Percentiles rank a stretch among this genome's conserved stretches.
These are phyloP conservation scores for Syngnathus acus DNA, from an alignment of 2,797 vertebrate species.

Conservation along the genomic window DNA sequence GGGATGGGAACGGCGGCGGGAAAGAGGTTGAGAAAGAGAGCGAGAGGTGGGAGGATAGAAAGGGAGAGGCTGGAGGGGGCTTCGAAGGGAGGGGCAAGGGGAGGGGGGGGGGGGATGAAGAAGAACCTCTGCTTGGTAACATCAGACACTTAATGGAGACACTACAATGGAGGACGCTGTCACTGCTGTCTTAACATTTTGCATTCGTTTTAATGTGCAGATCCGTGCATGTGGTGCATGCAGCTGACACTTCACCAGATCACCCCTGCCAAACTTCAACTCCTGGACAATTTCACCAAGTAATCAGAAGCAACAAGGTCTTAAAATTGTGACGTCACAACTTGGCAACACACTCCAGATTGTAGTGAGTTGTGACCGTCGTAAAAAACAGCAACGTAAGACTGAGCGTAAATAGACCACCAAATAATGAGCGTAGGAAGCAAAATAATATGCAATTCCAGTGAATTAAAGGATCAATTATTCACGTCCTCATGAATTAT, in stretches of 20 bases:
- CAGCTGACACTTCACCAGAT: not conserved
- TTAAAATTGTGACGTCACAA: no score
- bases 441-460: conserved; percentile 1
- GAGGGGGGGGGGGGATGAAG: conserved; percentile 44
- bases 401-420: not conserved
- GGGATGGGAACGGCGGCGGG: conserved; percentile 48
- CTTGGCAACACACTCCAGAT: not conserved
- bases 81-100: conserved; percentile 27
- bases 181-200: no score
- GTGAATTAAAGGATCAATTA: not conserved
- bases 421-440: not conserved
- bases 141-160: not conserved
- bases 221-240: no score
- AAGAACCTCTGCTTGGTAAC: conserved; percentile 4
- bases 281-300: no score
- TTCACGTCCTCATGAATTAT: conserved; percentile 6
- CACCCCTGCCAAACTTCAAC: no score
- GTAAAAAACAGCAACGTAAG: not conserved
- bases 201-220: no score
- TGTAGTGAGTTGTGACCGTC: not conserved
- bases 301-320: no score
- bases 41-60: conserved; percentile 11
- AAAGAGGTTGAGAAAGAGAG: conserved; percentile 42
- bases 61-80: conserved; percentile 9
- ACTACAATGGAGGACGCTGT: not conserved